Conservation (phyloP, 2,888 invertebrate genomes). For the Zele albiditarsus region DNA sequence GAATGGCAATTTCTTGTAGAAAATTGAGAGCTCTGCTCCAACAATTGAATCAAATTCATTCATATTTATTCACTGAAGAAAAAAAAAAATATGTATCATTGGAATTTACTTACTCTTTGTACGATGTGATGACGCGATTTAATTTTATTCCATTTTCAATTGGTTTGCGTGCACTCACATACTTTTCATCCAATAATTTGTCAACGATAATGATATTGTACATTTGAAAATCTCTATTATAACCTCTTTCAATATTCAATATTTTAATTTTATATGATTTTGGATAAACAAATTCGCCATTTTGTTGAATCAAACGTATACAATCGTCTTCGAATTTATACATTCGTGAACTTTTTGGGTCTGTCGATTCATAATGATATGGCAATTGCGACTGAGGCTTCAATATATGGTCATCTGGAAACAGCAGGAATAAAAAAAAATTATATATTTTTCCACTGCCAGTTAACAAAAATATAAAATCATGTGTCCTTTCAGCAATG, state of each 20-base stretch:
- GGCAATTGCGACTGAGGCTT: slow-evolving; percentile 47
- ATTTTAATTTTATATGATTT: slow-evolving; percentile 49
- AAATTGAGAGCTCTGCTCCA: slow-evolving; percentile 52
- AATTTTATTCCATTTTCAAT: slow-evolving; percentile 48
- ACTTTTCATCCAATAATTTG: slow-evolving; percentile 54
- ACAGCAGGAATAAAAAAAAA: neutral
- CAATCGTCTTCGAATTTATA: slow-evolving; percentile 50
- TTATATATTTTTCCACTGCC: neutral
- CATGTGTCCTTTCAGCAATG: too few relatives aligned
- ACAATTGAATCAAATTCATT: neutral
- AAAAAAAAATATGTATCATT: slow-evolving; percentile 3
- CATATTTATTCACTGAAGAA: neutral
- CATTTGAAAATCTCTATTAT: slow-evolving; percentile 58
- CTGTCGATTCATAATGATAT: slow-evolving; percentile 49
- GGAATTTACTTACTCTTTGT: slow-evolving; percentile 57
- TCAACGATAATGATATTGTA: slow-evolving; percentile 57
- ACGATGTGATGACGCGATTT: slow-evolving; percentile 53
- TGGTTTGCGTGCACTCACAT: slow-evolving; percentile 34
- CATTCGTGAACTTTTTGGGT: slow-evolving; percentile 40
- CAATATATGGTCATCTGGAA: slow-evolving; percentile 60
- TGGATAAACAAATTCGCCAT: slow-evolving; percentile 37
- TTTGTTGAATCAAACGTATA: slow-evolving; percentile 43
- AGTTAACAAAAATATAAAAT: too few relatives aligned
- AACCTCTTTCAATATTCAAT: slow-evolving; percentile 56
- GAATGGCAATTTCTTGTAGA: slow-evolving; percentile 47